These are phyloP conservation scores for Cossypha polioptera DNA, from an alignment of 2,797 vertebrate genomes.

Conservation along the genomic window DNA sequence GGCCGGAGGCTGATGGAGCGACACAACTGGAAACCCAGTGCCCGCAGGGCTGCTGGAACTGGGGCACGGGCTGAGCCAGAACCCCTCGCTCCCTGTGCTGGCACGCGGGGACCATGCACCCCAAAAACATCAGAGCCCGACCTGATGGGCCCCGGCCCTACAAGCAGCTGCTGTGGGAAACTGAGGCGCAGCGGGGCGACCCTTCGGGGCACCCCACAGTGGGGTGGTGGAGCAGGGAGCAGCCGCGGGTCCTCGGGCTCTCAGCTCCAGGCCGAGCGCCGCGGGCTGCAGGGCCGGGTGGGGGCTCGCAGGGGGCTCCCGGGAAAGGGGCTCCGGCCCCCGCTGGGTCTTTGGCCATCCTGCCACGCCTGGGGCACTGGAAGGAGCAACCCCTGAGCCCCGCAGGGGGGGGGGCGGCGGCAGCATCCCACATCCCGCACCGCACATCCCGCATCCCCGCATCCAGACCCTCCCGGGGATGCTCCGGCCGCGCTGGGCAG, in stretches of 20 bases:
- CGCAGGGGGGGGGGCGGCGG: background rate
- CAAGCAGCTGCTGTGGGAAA: background rate
- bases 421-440: background rate
- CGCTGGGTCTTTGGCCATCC: background rate
- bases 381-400: background rate
- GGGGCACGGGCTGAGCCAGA: background rate
- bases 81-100: rapidly evolving
- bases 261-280: background rate
- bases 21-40: background rate
- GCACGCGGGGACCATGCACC: rapidly evolving
- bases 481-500: background rate
- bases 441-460: background rate
- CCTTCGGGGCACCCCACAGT: background rate
- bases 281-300: background rate
- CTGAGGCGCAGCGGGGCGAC: rapidly evolving
- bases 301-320: background rate
- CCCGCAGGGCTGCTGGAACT: background rate
- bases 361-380: background rate
- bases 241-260: background rate
- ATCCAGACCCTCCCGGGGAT: background rate
- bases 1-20: background rate
- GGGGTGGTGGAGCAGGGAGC: background rate
- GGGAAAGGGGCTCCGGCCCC: background rate
- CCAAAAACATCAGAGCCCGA: background rate
- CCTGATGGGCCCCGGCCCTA: background rate